Evolutionary conservation across 2,888 invertebrate genomes (phyloP).

Genomic region (Ichneumon xanthorius): DNA sequence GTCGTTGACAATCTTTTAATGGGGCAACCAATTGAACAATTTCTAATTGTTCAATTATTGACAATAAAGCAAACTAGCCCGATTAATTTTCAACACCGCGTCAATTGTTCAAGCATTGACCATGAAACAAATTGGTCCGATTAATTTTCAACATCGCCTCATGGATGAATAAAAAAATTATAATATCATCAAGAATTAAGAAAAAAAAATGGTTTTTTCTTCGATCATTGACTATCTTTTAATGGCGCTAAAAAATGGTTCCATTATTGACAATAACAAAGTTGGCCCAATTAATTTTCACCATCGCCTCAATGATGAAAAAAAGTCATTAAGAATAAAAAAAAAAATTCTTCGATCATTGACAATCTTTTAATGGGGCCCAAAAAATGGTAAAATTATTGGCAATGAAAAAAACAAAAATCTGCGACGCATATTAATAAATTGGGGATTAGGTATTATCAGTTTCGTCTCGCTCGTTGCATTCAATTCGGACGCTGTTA

Average conservation of each 20-base stretch:
- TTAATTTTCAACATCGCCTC: not conserved
- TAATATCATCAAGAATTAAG: not conserved
- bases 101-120: not conserved
- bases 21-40: too few species aligned
- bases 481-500: slow-evolving; percentile 31
- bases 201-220: not conserved
- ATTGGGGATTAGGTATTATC: not conserved
- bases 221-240: not conserved
- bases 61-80: not conserved
- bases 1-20: not conserved
- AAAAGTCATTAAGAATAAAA: not conserved
- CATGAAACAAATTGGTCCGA: not conserved
- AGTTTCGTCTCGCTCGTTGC: not conserved
- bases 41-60: not conserved
- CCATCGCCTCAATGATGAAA: too few species aligned
- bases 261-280: not conserved
- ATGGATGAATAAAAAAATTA: not conserved
- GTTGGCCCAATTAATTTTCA: not conserved
- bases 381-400: not conserved
- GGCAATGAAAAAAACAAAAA: not conserved
- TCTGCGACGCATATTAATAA: not conserved
- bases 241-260: not conserved
- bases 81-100: not conserved
- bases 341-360: not conserved
- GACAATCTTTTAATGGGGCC: not conserved